These are phyloP conservation scores for Sthenelais limicola DNA, from an alignment of 2,888 invertebrate species.

Conservation along the genomic window DNA sequence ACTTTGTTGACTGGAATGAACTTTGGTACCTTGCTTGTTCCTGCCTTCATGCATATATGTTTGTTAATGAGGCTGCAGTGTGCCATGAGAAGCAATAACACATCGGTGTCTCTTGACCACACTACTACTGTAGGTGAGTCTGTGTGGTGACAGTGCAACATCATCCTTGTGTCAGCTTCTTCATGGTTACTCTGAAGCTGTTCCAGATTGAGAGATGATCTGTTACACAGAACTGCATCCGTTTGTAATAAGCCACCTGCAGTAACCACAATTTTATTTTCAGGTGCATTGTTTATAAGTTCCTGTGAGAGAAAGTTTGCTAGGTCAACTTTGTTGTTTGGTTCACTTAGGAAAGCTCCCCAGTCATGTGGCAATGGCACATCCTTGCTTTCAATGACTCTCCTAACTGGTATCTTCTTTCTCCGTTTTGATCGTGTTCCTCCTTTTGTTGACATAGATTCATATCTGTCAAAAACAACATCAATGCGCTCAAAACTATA, in stretches of 20 bases:
- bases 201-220: background rate
- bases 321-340: background rate
- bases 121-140: background rate
- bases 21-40: too few species aligned
- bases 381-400: background rate
- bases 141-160: background rate
- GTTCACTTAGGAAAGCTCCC: background rate
- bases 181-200: background rate
- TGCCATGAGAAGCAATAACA: background rate
- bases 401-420: background rate
- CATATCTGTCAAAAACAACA: background rate
- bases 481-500: background rate
- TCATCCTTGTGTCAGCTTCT: background rate
- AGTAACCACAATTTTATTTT: background rate
- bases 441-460: background rate
- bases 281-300: background rate
- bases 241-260: background rate
- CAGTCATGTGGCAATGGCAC: background rate
- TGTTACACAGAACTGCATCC: slow-evolving; percentile 6
- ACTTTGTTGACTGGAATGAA: too few species aligned
- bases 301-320: background rate
- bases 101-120: slow-evolving; percentile 7
- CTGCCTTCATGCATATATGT: background rate
- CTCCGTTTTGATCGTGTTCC: background rate
- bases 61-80: background rate